Conservation (phyloP, 2,888 invertebrate genomes). For the Empis stercorea region DNA sequence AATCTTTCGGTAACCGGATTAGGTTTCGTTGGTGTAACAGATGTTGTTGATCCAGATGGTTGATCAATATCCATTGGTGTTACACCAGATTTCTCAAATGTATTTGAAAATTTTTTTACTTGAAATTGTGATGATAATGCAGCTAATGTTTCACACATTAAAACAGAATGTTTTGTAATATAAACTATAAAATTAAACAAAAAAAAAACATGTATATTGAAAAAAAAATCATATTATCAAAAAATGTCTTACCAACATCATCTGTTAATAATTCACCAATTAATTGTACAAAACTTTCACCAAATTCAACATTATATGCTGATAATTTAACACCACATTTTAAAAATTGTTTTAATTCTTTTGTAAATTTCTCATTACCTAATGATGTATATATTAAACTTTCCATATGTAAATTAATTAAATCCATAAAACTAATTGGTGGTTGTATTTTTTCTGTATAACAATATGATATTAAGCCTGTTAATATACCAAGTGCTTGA, state of each 20-base stretch:
- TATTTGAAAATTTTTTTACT: slow-evolving; percentile 24
- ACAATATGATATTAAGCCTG: slow-evolving; percentile 23
- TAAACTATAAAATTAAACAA: slow-evolving; percentile 17
- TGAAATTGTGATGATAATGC: slow-evolving; percentile 52
- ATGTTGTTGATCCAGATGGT: neutral
- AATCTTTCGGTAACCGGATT: slow-evolving; percentile 22
- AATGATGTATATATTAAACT: slow-evolving; percentile 31
- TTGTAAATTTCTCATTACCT: slow-evolving; percentile 24
- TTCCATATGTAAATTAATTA: slow-evolving; percentile 32
- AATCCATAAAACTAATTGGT: slow-evolving; percentile 24
- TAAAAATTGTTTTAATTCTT: slow-evolving; percentile 30
- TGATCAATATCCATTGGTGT: slow-evolving; percentile 8
- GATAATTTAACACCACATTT: slow-evolving; percentile 61
- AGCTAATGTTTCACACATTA: slow-evolving; percentile 61
- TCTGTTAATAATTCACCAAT: slow-evolving; percentile 40
- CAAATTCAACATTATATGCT: slow-evolving; percentile 47
- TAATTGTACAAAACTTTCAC: slow-evolving; percentile 50
- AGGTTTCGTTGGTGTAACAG: neutral
- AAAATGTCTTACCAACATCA: slow-evolving; percentile 18
- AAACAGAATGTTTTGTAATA: slow-evolving; percentile 30
- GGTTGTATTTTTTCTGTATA: slow-evolving; percentile 15
- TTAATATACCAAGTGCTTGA: slow-evolving; percentile 31
- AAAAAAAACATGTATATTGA: neutral
- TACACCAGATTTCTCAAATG: slow-evolving; percentile 17
- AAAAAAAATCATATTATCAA: neutral